Evolutionary conservation across 1,140 invertebrate species (phyloP), one percentile per base, ranked within the genome.

Genomic region (Bicyclus anynana): DNA sequence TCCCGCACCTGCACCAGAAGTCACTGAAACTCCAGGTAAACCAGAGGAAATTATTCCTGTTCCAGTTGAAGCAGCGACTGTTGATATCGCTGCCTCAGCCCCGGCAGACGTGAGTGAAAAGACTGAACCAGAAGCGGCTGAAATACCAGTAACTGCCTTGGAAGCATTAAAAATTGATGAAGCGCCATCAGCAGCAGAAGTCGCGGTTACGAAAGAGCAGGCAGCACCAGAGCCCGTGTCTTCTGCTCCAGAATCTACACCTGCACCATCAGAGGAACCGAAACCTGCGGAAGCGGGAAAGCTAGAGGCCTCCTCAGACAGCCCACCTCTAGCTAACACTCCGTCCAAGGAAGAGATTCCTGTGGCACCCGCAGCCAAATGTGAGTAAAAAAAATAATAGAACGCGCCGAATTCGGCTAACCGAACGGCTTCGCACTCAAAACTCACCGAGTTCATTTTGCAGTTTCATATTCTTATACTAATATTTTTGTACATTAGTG

Each of bases 381-480:
- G 86, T 89, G 61, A 89, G 86, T 89, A 81, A 53, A 58, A 50
- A 49, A 35, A 33, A 48, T 49, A 59, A 33, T 47, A 40, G 50
- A 57, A 55, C 49, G 63, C 52, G 63, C 63, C 68, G 44, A 35
- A 48, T 56, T 57, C 62, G 59, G 66, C 62, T 77, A 76, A 67
- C 68, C 62, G 58, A 64, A 78, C 77, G 73, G 80, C 82, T 87
- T 85, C 84, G 83, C 83, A 88, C 70, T 77, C 73, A 76, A 67
- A 65, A 74, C 72, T 79, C 75, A 83, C 79, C 29, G 79, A 83
- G 73, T 84, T 86, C 67, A 84, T 85, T 87, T 86, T 86, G 82
- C 81, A 80, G 76, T 88, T 84, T 85, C 75, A 73, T 74, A 76
- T 65, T 76, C 70, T 84, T 79, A 40, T 75, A 87, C 81, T 87